These are phyloP conservation scores for Anolis sagrei DNA, from an alignment of 2,113 vertebrate species.

Conservation along the genomic window DNA sequence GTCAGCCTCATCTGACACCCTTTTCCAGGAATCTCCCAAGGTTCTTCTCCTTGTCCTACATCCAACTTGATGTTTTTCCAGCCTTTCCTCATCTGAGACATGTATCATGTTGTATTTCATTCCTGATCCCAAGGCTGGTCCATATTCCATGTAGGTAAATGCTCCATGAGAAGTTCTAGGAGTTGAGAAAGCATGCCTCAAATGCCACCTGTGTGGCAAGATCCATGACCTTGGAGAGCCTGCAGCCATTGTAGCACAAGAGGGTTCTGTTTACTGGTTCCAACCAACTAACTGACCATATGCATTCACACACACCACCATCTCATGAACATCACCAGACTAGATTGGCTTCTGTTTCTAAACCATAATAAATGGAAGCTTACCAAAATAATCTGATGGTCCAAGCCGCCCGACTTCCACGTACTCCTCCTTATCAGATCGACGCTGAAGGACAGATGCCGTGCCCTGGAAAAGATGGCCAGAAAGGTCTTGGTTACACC, in stretches of 20 bases:
- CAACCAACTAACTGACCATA: too few species aligned
- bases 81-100: not conserved
- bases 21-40: too few species aligned
- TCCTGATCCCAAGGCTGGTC: too few species aligned
- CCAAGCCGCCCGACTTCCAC: slow-evolving; percentile 94
- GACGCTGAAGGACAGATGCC: slow-evolving; percentile 94
- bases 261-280: not conserved
- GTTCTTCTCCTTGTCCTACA: not conserved
- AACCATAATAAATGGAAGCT: slow-evolving; percentile 63
- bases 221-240: too few species aligned
- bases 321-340: not conserved
- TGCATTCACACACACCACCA: too few species aligned
- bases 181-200: too few species aligned
- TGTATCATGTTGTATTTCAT: too few species aligned
- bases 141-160: too few species aligned
- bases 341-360: not conserved
- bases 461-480: slow-evolving; percentile 83
- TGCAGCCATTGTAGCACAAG: too few species aligned
- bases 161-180: too few species aligned
- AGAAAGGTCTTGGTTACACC: slow-evolving; percentile 29
- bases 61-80: too few species aligned
- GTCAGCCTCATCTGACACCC: not conserved
- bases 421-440: slow-evolving; percentile 95
- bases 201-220: too few species aligned
- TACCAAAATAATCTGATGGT: slow-evolving; percentile 97